Conservation (phyloP, 2,888 invertebrate genomes). For the Drosophila sordidapex region DNA sequence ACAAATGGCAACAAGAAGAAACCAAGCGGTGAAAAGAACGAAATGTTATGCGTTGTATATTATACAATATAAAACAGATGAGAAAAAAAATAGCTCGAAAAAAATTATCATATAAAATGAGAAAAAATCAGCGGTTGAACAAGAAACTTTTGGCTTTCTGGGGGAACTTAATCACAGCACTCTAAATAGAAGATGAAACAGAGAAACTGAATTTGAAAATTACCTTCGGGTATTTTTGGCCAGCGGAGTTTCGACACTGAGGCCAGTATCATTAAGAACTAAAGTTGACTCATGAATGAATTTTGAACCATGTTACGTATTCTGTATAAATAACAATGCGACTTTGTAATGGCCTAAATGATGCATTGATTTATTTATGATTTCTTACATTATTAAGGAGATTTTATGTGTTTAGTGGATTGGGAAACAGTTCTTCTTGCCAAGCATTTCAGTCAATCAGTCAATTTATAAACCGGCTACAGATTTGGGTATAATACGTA, state of each 20-base stretch:
- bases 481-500: conserved; percentile 48
- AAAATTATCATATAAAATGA: conserved; percentile 17
- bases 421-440: conserved; percentile 21
- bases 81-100: conserved; percentile 13
- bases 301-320: conserved; percentile 13
- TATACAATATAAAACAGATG: conserved; percentile 62
- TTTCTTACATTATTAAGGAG: neutral
- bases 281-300: conserved; percentile 65
- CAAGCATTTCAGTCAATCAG: conserved; percentile 16
- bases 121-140: conserved; percentile 26
- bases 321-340: conserved; percentile 17
- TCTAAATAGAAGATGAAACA: conserved; percentile 76
- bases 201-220: conserved; percentile 24
- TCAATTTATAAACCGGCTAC: conserved; percentile 46
- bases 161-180: conserved; percentile 66
- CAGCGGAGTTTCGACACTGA: conserved; percentile 25
- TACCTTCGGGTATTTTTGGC: conserved; percentile 37
- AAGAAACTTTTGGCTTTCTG: conserved; percentile 41
- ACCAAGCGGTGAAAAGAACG: conserved; percentile 67
- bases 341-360: neutral
- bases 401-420: conserved; percentile 21
- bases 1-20: conserved; percentile 38
- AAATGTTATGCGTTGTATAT: conserved; percentile 73
- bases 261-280: conserved; percentile 29
- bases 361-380: neutral